Evolutionary conservation across 1,140 invertebrate species (phyloP).

Genomic region (Tetramorium simillimum): DNA sequence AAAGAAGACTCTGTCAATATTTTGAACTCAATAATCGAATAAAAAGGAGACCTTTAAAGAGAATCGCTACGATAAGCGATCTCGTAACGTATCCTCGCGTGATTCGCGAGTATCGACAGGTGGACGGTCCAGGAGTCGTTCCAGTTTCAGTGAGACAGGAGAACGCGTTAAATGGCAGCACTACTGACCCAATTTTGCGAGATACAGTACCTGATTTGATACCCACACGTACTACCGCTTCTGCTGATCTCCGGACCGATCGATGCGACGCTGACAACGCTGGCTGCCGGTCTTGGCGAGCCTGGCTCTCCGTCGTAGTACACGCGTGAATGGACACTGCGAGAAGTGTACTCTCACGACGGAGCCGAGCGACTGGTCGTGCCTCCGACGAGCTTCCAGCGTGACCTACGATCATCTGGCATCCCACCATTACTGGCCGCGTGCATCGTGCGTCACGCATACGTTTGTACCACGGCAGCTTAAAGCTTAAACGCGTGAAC

Average conservation of each 20-base stretch:
- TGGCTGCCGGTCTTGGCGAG: slow-evolving; percentile 24
- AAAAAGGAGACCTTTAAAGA: slow-evolving; percentile 11
- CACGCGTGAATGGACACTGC: slow-evolving; percentile 69
- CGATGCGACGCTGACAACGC: slow-evolving; percentile 42
- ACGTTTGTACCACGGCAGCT: background rate
- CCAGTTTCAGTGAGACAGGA: background rate
- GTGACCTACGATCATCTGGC: slow-evolving; percentile 63
- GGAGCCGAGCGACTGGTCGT: slow-evolving; percentile 69
- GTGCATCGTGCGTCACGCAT: background rate
- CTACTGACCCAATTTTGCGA: slow-evolving; percentile 26
- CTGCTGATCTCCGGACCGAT: background rate
- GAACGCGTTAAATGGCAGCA: background rate
- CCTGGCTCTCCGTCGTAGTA: slow-evolving; percentile 50
- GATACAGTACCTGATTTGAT: slow-evolving; percentile 18
- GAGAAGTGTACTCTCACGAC: slow-evolving; percentile 72
- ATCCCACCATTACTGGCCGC: slow-evolving; percentile 4
- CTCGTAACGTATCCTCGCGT: background rate
- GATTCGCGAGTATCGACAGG: slow-evolving; percentile 6
- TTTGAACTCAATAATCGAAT: background rate
- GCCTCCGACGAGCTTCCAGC: slow-evolving; percentile 73
- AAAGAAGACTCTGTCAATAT: background rate
- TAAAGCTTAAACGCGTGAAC: background rate
- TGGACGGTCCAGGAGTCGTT: background rate
- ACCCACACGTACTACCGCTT: slow-evolving; percentile 6
- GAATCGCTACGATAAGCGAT: background rate